Evolutionary conservation across 2,888 invertebrate genomes (phyloP), one percentile per base, ranked within the genome.

Genomic region (Zootermopsis nevadensis): DNA sequence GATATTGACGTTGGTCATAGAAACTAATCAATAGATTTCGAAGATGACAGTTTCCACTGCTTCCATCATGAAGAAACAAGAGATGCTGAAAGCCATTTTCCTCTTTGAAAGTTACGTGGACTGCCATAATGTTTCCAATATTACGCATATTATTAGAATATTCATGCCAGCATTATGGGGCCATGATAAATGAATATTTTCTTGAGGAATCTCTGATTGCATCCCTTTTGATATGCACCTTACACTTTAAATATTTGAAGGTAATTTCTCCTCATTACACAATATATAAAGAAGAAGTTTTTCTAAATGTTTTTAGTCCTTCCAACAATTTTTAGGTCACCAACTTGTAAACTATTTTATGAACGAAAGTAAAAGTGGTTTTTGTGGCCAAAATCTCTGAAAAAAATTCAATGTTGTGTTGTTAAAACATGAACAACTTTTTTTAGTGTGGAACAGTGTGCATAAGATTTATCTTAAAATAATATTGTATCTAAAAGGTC

Each of bases 371-470:
- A 77, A 76, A 74, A 60, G 66, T 77, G 55, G 42, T 42, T 82
- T 67, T 82, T 82, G 76, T 38, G 74, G 76, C 77, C 53, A 66
- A 77, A 82, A 80, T 60, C 42, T 80, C 22, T 42, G 76, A 76
- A 82, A 82, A 82, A 38, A 82, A 80, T 76, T 84, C 53, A 84
- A 82, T 84, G 84, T 84, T 84, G 84, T 82, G 84, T 82, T 84
- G 82, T 84, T 84, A 24, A 72, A 67, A 80, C 31, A 80, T 55
- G 22, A 79, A 81, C 33, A 72, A 69, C 35, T 83, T 81, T 83
- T 48, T 84, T 84, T 81, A 79, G 84, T 84, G 84, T 84, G 84
- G 66, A 84, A 82, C 74, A 79, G 82, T 84, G 82, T 79, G 82
- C 67, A 60, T 84, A 84, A 77, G 38, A 67, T 81, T 80, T 80